A percentile compares a stretch with the other conserved stretches of the same genome.
These are phyloP conservation scores for Temnothorax unifasciatus DNA, from an alignment of 2,888 invertebrate species.

Conservation along the genomic window DNA sequence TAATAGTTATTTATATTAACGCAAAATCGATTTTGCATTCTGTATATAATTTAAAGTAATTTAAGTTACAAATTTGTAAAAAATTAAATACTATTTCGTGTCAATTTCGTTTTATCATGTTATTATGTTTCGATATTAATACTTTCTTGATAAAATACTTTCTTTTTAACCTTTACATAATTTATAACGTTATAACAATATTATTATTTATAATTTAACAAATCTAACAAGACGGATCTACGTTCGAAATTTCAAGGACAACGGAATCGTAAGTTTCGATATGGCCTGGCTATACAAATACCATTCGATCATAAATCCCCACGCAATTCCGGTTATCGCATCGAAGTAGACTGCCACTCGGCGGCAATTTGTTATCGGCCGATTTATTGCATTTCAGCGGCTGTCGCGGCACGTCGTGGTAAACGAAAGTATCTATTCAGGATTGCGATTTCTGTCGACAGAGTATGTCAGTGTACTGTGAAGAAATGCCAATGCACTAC, in stretches of 20 bases:
- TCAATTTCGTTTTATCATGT: background rate
- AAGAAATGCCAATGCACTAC: constrained; percentile 29
- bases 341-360: constrained; percentile 42
- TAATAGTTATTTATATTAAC: background rate
- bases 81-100: background rate
- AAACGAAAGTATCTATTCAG: constrained; percentile 51
- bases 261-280: background rate
- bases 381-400: constrained; percentile 54
- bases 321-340: constrained; percentile 40
- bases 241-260: background rate
- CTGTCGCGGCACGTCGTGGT: constrained; percentile 30
- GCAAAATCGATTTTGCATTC: background rate
- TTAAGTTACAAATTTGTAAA: background rate
- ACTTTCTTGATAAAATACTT: constrained; percentile 1
- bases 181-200: background rate
- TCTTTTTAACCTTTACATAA: background rate
- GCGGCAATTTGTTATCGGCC: constrained; percentile 53
- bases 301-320: constrained; percentile 41
- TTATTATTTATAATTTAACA: background rate
- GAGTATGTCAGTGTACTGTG: constrained; percentile 16
- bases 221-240: background rate
- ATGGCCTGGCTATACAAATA: background rate
- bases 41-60: background rate
- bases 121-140: background rate
- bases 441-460: constrained; percentile 50